These are phyloP conservation scores for Hydrochoerus hydrochaeris DNA, from an alignment of 2,113 vertebrate species.

Conservation along the genomic window DNA sequence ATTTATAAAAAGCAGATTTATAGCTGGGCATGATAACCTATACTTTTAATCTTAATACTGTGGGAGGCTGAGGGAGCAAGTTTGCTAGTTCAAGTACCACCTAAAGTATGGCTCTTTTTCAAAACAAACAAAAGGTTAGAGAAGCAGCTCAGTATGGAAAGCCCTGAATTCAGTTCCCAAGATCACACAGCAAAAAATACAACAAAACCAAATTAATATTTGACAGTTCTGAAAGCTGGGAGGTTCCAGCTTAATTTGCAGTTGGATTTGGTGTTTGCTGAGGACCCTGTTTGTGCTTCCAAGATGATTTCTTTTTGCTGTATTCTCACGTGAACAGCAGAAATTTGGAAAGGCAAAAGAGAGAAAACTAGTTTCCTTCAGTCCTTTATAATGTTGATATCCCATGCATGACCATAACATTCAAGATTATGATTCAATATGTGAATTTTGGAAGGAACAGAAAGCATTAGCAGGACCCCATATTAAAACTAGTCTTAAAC, in stretches of 20 bases:
- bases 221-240: background rate
- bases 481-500: constrained; percentile 37
- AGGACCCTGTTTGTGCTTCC: background rate
- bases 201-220: background rate
- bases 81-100: background rate
- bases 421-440: background rate
- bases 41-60: background rate
- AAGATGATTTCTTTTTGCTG: background rate
- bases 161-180: background rate
- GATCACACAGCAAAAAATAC: background rate
- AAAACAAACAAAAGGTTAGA: background rate
- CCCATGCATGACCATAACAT: background rate
- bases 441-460: background rate
- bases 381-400: background rate
- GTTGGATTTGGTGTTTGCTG: background rate
- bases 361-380: background rate
- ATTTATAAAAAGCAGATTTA: background rate
- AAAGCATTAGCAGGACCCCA: background rate
- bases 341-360: background rate
- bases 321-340: background rate
- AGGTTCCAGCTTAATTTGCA: background rate
- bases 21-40: background rate
- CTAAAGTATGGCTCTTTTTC: background rate
- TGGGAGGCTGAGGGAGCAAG: background rate
- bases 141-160: background rate